These are phyloP conservation scores for Aphis craccivora DNA, from an alignment of 1,140 invertebrate species.

Conservation along the genomic window DNA sequence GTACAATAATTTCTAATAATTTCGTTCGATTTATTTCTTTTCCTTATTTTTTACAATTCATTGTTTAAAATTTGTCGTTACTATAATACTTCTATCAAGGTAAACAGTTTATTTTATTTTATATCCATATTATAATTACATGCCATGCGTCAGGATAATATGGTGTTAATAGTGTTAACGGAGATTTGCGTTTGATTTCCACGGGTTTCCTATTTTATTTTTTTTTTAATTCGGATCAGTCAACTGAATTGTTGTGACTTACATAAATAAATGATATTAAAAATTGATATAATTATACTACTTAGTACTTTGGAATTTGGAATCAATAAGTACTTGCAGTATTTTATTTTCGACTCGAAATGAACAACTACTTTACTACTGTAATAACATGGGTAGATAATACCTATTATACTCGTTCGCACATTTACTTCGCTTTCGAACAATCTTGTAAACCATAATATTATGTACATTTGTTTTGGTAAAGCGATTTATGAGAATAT, in stretches of 20 bases:
- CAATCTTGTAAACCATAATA: background rate
- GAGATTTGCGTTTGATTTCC: constrained; percentile 3
- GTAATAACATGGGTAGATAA: background rate
- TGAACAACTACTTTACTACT: background rate
- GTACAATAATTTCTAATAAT: background rate
- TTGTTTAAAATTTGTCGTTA: background rate
- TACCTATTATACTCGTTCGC: background rate
- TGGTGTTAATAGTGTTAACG: background rate
- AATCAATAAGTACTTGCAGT: background rate
- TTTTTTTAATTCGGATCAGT: background rate
- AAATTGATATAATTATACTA: constrained; percentile 2
- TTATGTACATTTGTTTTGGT: background rate
- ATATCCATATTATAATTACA: background rate
- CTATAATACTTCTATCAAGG: background rate
- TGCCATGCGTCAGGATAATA: background rate
- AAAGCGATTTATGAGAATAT: background rate
- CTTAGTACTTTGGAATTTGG: background rate
- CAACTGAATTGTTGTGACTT: constrained; percentile 2
- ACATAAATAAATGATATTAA: background rate
- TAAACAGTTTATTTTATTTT: background rate
- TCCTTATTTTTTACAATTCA: too few species aligned
- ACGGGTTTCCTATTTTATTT: background rate
- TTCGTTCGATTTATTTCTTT: background rate
- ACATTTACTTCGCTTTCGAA: background rate
- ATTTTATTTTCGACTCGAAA: background rate